Conservation (phyloP, 1,140 invertebrate genomes). For the Zaprionus ghesquierei region DNA sequence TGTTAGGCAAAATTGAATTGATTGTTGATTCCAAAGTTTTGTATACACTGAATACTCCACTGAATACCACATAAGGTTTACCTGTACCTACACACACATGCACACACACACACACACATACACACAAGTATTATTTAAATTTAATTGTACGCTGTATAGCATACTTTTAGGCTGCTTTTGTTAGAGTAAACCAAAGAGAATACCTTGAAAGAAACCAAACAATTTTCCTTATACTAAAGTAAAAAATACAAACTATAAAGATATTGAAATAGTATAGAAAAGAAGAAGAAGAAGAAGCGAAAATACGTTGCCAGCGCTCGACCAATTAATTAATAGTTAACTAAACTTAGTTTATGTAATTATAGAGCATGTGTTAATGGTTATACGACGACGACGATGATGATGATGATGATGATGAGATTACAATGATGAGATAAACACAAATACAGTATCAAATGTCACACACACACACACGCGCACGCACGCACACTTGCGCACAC, state of each 20-base stretch:
- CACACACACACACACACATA: slow-evolving; percentile 13
- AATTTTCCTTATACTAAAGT: slow-evolving; percentile 37
- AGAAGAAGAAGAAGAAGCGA: slow-evolving; percentile 22
- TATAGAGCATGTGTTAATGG: slow-evolving; percentile 77
- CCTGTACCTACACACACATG: slow-evolving; percentile 7
- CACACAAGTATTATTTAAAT: slow-evolving; percentile 78
- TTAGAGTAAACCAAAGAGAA: slow-evolving; percentile 24
- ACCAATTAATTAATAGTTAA: slow-evolving; percentile 80
- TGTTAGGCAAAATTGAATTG: slow-evolving; percentile 64
- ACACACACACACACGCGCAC: slow-evolving; percentile 17
- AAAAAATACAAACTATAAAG: slow-evolving; percentile 19
- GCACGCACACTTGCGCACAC: slow-evolving; percentile 1
- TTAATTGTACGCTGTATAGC: slow-evolving; percentile 62
- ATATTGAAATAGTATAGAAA: slow-evolving; percentile 9
- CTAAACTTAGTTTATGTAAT: slow-evolving; percentile 72
- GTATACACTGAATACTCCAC: slow-evolving; percentile 65
- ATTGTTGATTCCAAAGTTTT: slow-evolving; percentile 62
- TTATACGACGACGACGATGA: slow-evolving; percentile 48
- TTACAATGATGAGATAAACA: slow-evolving; percentile 63
- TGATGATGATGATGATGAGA: slow-evolving; percentile 32
- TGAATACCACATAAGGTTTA: slow-evolving; percentile 28
- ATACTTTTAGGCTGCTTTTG: slow-evolving; percentile 59
- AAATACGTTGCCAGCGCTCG: slow-evolving; percentile 69
- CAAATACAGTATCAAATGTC: slow-evolving; percentile 74
- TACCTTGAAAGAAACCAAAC: slow-evolving; percentile 6